Conservation (phyloP, 1,140 invertebrate genomes). For the Megalopta genalis region DNA sequence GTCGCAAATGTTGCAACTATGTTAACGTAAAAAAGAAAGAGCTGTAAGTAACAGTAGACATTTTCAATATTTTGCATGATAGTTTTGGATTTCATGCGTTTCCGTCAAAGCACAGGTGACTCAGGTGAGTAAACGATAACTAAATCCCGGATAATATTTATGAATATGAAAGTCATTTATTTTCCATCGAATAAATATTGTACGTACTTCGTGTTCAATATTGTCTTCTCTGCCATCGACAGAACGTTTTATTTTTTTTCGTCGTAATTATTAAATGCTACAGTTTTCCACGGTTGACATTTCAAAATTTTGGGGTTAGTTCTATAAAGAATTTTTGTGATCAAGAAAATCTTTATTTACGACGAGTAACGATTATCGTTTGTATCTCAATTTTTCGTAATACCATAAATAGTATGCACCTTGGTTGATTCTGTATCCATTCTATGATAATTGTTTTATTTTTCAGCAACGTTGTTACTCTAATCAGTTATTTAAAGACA, state of each 20-base stretch:
- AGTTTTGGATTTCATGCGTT: conserved; percentile 58
- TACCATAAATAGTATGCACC: no score
- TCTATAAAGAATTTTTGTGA: not conserved
- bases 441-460: not conserved
- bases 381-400: no score
- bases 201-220: not conserved
- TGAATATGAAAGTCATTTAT: not conserved
- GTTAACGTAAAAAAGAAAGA: conserved; percentile 47
- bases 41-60: conserved; percentile 65
- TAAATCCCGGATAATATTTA: conserved; percentile 8
- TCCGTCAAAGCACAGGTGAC: conserved; percentile 53
- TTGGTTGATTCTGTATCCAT: not conserved
- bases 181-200: not conserved
- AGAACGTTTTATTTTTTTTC: conserved; percentile 25
- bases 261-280: conserved; percentile 7
- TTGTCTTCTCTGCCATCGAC: conserved; percentile 17
- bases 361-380: not conserved
- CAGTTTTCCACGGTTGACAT: not conserved
- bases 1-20: conserved; percentile 27
- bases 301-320: not conserved
- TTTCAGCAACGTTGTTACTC: conserved; percentile 41
- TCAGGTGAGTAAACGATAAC: conserved; percentile 49
- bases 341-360: not conserved
- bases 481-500: conserved; percentile 29
- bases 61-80: conserved; percentile 62